Base-by-base conservation (phyloP, 2,797 vertebrate genomes). In the Alcedo atthis region DNA sequence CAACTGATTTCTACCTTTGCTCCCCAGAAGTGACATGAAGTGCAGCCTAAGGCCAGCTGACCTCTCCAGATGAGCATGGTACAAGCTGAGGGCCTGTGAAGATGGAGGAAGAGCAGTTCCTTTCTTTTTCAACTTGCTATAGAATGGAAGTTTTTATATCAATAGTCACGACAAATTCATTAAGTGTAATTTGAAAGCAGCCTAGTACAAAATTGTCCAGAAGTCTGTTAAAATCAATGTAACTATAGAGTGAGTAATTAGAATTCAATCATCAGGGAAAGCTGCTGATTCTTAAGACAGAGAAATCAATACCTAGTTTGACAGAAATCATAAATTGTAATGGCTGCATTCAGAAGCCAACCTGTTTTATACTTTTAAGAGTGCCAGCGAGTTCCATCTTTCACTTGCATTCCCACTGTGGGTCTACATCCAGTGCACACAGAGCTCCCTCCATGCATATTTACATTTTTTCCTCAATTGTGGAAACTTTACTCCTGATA, bases 201-300 rank as follows among this genome's bases (percentile, higher is more conserved):
- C 5, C 33, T 55, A 17, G 46, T 86, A 59, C 54, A 95, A 94
- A 93, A 75, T 53, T 80, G 55, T 73, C 62, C 25, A 62, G 49
- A 95, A 93, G 54, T 73, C 81, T 90, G 37, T 71, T 86, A 91
- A 92, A 95, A 92, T 92, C 94, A 76, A 90, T 91, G 58, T 92
- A 83, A 92, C 85, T 85, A 46, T 30, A 32, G 64, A 90, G 49
- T 92, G 79, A 94, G 61, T 93, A 94, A 94, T 95, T 96, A 90
- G 70, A 89, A 83, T 89, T 77, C 84, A 92, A 93, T 92, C 74
- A 89, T 42, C 32, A 73, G 42, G 78, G 89, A 80, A 93, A 88
- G 59, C 12, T 87, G 74, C 48, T 89, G 90, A 91, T 87, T 88
- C 85, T 70, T 69, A 66, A 89, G 67, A 84, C 45, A 92, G 54